Conservation (phyloP, 2,888 invertebrate genomes). For the Tipula lateralis region DNA sequence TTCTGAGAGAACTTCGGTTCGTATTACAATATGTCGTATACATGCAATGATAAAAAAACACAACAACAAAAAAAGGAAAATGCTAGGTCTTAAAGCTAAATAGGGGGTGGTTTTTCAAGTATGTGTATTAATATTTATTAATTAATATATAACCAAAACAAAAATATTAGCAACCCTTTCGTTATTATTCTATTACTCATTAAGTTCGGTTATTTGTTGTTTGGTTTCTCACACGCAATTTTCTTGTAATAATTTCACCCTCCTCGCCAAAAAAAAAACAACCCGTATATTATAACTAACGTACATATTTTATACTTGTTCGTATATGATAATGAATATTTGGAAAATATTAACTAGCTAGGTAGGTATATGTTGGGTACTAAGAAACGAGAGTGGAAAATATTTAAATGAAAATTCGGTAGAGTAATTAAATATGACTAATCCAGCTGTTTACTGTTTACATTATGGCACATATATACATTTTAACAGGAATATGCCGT, state of each 20-base stretch:
- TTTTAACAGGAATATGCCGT: background rate
- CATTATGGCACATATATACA: background rate
- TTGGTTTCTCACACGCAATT: slow-evolving; percentile 6
- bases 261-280: background rate
- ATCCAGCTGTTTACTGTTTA: background rate
- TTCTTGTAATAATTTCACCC: background rate
- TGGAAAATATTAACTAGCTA: background rate
- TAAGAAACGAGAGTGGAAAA: background rate
- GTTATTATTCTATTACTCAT: background rate
- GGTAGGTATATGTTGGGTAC: background rate
- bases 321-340: background rate
- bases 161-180: background rate
- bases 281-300: background rate
- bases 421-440: slow-evolving; percentile 7
- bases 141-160: background rate
- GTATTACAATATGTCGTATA: background rate
- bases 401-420: background rate
- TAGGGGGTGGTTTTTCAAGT: background rate
- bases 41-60: background rate
- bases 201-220: background rate
- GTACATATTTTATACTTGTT: no score
- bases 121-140: background rate
- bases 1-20: background rate
- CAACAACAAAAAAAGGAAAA: background rate
- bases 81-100: background rate